Percentiles rank a stretch among this genome's conserved stretches.
Conservation (phyloP, 2,888 invertebrate genomes). For the Ophion obscuratus region DNA sequence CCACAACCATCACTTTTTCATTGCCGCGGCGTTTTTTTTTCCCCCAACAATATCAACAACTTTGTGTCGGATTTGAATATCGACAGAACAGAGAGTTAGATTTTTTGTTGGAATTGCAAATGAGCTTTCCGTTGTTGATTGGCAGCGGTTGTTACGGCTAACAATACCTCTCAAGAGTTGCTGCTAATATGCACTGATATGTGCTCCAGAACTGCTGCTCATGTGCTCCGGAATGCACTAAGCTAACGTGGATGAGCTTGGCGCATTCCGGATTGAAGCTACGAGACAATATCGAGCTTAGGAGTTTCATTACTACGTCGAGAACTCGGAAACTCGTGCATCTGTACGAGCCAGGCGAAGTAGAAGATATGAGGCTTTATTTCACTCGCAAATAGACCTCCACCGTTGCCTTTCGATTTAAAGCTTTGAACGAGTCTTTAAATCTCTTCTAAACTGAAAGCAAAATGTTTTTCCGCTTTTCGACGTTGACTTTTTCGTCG, state of each 20-base stretch:
- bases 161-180: not conserved
- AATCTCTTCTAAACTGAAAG: not conserved
- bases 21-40: not conserved
- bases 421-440: not conserved
- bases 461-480: not conserved
- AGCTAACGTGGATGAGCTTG: conserved; percentile 5
- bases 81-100: not conserved
- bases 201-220: not conserved
- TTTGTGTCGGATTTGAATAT: not conserved
- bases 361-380: conserved; percentile 11
- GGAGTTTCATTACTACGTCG: conserved; percentile 17
- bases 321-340: conserved; percentile 11
- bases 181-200: not conserved
- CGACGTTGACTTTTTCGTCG: not conserved
- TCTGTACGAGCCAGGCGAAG: not conserved
- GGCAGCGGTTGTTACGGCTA: not conserved
- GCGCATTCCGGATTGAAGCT: conserved; percentile 25
- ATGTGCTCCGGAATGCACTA: not conserved
- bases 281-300: conserved; percentile 32
- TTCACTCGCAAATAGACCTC: not conserved
- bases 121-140: not conserved
- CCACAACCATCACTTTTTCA: not conserved
- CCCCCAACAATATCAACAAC: too few species aligned
- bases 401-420: not conserved
- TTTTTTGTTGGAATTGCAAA: not conserved